A percentile compares a stretch with the other conserved stretches of the same genome.
phyloP scores from a whole-genome alignment of 1,140 invertebrate species.

The Aphaenogaster ashmeadi region DNA sequence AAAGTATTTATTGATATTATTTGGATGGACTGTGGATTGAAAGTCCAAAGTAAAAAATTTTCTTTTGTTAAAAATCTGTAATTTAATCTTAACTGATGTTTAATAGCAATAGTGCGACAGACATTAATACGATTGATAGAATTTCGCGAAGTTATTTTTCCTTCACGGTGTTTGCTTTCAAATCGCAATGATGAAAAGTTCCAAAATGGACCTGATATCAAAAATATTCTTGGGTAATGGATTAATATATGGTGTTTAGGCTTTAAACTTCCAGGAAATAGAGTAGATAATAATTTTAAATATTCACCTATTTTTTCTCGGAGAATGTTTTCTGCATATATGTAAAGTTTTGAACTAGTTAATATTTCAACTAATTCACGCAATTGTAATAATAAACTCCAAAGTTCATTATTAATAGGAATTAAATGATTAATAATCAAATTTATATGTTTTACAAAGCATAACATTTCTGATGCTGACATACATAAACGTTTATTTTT shows the following conservation, averaged over 20 bases:
- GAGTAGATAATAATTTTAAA: background rate
- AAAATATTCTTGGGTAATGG: background rate
- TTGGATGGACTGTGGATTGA: background rate
- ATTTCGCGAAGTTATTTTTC: background rate
- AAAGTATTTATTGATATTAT: background rate
- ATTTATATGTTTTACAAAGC: background rate
- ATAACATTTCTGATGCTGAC: constrained; percentile 4
- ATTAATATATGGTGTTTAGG: background rate
- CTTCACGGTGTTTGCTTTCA: background rate
- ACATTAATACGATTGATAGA: background rate
- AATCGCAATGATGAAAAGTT: constrained; percentile 4
- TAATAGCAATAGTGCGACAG: background rate
- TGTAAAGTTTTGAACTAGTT: background rate
- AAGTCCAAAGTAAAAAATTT: background rate
- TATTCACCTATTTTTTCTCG: background rate
- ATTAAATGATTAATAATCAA: constrained; percentile 10
- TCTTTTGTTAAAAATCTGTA: background rate
- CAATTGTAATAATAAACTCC: background rate
- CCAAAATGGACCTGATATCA: background rate
- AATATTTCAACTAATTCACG: constrained; percentile 3
- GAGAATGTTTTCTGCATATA: background rate
- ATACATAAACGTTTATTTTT: background rate
- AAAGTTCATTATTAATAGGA: background rate
- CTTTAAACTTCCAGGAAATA: background rate
- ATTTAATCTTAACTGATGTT: constrained; percentile 13